Evolutionary conservation across 2,888 invertebrate genomes (phyloP), one percentile per base, ranked within the genome.

Genomic region (Exephanes ischioxanthus): DNA sequence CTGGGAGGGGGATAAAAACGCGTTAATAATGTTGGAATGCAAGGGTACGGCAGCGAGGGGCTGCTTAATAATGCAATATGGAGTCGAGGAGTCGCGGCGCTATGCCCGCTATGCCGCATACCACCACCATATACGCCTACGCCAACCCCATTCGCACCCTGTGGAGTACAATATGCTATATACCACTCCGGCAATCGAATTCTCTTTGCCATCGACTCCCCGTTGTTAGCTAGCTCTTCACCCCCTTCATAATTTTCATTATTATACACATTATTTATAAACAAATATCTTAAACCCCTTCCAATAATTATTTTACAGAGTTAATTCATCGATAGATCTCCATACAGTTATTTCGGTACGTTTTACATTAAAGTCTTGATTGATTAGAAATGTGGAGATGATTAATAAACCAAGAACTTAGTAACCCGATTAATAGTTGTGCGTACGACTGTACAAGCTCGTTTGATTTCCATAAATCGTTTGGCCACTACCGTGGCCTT

Each of bases 21-120:
- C 92, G 89, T 92, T 93, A 92, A 93, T 93, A 94, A 93, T 92
- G 87, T 89, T 89, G 94, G 93, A 94, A 94, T 94, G 93, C 91
- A 86, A 88, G 91, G 89, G 85, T 81, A 89, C 78, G 88, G 87
- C 86, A 84, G 86, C 55, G 79, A 86, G 78, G 87, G 90, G 90
- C 88, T 90, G 91, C 92, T 93, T 93, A 93, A 93, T 93, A 94
- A 94, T 93, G 93, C 93, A 93, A 93, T 93, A 94, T 93, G 93
- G 92, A 92, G 92, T 90, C 90, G 88, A 87, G 90, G 91, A 91
- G 92, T 91, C 92, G 92, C 90, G 90, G 89, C 91, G 93, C 93
- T 93, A 94, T 94, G 92, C 91, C 90, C 89, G 89, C 92, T 93
- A 94, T 94, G 93, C 92, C 91, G 92, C 91, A 92, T 92, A 92